Base-by-base conservation (phyloP, 2,113 vertebrate species). In the Seriola rivoliana region DNA sequence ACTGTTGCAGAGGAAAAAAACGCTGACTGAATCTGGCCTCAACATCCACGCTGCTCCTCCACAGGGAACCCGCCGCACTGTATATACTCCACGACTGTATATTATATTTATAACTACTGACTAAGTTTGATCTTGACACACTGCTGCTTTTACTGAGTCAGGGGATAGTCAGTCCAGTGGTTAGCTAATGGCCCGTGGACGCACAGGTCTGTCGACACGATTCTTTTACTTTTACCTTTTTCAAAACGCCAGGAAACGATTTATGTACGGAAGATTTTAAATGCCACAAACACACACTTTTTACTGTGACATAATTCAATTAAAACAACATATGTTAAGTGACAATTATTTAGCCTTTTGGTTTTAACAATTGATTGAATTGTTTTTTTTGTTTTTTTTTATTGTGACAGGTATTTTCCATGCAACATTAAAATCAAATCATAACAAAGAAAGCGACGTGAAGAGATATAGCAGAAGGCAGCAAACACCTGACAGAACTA, bases 101-200 rank as follows among this genome's bases (percentile, higher is more conserved):
- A 69, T 86, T 72, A 66, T 78, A 65, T 80, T 29, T 29, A 76
- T 70, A 81, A 78, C 87, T 5, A 40, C 79, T 48, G 76, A 69
- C 38, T 65, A 84, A 62, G 75, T 78, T 55, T 81, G 80, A 88
- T 78, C 72, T 76, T 70, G 71, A 80, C 72, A 75, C 71, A 50
- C 75, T 64, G 73, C 84, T 77, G 60, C 71, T 44, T 76, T 77
- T 68, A 74, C 77, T 82, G 84, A 93, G 87, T 92, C 92, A 58
- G 75, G 79, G 75, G 72, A 75, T 25, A 77, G 78, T 71, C 81
- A 82, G 85, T 73, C 79, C 80, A 81, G 71, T 25, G 73, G 79
- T 75, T 74, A 84, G 70, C 78, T 87, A 88, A 84, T 81, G 85
- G 84, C 54, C 86, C 67, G 8, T 84, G 72, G 75, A 79, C 80